phyloP scores from a whole-genome alignment of 2,888 invertebrate genomes.

The Mycalesis mineus region DNA sequence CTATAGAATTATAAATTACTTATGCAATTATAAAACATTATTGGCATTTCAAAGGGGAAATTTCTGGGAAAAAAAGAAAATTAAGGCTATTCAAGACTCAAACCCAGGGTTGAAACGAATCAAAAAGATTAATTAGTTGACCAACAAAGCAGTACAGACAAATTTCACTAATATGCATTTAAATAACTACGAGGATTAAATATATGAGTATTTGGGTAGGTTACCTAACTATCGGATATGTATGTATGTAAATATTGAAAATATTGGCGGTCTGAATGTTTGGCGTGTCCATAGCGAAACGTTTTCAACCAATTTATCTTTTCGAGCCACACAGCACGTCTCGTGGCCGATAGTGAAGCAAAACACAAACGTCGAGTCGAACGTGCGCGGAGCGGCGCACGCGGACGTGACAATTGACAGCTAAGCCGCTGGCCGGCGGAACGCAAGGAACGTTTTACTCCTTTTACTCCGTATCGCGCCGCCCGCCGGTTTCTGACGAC shows the following conservation, averaged over 20 bases:
- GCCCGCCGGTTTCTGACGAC: constrained; percentile 73
- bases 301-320: constrained; percentile 27
- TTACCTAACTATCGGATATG: too few species aligned
- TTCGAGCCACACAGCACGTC: constrained; percentile 31
- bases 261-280: background rate
- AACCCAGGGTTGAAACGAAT: too few species aligned
- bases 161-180: too few species aligned
- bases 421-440: constrained; percentile 57
- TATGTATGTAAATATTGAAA: background rate
- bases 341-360: constrained; percentile 64
- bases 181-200: too few species aligned
- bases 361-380: constrained; percentile 54
- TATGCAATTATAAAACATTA: too few species aligned
- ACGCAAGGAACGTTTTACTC: constrained; percentile 58
- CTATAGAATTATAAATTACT: too few species aligned
- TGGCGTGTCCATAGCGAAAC: constrained; percentile 5
- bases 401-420: constrained; percentile 70
- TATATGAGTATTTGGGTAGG: too few species aligned
- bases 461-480: constrained; percentile 54
- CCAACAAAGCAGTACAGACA: too few species aligned
- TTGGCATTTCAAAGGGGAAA: too few species aligned
- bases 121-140: too few species aligned
- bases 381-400: constrained; percentile 36
- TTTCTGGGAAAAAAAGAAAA: too few species aligned
- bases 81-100: too few species aligned